Evolutionary conservation across 2,113 vertebrate genomes (phyloP), one percentile per base, ranked within the genome.

Genomic region (Carollia perspicillata): DNA sequence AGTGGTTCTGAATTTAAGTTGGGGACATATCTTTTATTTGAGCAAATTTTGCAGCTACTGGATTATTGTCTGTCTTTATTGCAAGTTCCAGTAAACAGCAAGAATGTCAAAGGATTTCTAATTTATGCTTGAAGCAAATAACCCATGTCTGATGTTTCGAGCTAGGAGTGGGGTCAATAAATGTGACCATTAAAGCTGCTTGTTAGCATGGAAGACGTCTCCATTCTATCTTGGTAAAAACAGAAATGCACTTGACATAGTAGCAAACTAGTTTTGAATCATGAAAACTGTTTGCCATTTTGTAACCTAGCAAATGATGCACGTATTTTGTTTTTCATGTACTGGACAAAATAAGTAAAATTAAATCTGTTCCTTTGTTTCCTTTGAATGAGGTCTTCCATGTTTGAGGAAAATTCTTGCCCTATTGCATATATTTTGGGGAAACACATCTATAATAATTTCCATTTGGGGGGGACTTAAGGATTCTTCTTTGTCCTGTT

Each of bases 351-450:
- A 97, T 23, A 65, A 97, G 90, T 95, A 93, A 96, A 97, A 93
- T 86, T 93, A 97, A 95, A 88, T 96, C 96, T 63, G 58, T 97
- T 78, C 91, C 20, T 84, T 42, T 58, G 84, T 58, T 80, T 60
- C 87, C 89, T 81, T 90, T 84, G 47, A 97, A 98, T 95, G 96
- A 98, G 98, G 98, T 99, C 99, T 99, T 99, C 99, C 99, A 98
- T 99, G 98, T 99, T 98, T 97, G 44, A 96, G 97, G 98, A 98
- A 98, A 98, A 98, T 98, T 98, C 98, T 99, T 99, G 99, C 99
- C 99, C 99, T 99, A 98, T 98, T 98, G 98, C 97, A 97, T 99
- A 98, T 84, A n/a, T 98, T 99, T 97, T 98, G 97, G 84, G 98
- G 98, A 98, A 98, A 98, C 98, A 98, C 98, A 55, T 98, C 98